Evolutionary conservation across 92 coral and sea anemone species (phyloP), one percentile per base, ranked within the genome.

Genomic region (Palythoa heliodiscus): DNA sequence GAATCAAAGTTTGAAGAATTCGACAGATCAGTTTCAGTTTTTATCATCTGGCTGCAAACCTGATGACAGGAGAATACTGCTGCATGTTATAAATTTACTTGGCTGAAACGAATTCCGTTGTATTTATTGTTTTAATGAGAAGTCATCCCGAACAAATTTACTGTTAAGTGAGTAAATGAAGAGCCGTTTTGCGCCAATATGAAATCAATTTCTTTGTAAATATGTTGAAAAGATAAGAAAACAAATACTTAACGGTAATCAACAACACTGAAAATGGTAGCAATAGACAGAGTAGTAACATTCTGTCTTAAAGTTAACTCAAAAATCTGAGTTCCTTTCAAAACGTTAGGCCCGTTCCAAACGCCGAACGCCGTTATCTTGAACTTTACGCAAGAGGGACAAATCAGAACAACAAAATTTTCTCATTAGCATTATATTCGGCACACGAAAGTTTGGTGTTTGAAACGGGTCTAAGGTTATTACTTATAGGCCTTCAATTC

Each of bases 221-320:
- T 50, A 50, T 52, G 78, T 74, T 74, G 78, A 74, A 74, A 74
- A 0, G 22, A 50, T 14, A 22, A 75, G 47, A 50, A 50, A 22
- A 11, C 43, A 75, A 7, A 48, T 16, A 73, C 16, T 54, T 9
- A 25, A 50, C 22, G 40, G 57, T 52, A 4, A 50, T 43, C 25
- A 24, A 52, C 11, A 47, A 13, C n/a, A 39, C n/a, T n/a, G n/a
- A n/a, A 75, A 52, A 75, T 52, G 4, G 2, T 15, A 23, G 48
- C 23, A 40, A 43, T 40, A 20, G 25, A 20, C 19, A 43, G 58
- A 19, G n/a, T 7, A 73, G 40, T 70, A 38, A 70, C 75, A 37
- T 3, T 12, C 3, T 15, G 64, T 58, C 7, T 58, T 4, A n/a
- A n/a, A n/a, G n/a, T n/a, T n/a, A 58, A n/a, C n/a, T 58, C 3